Conservation (phyloP, 2,797 vertebrate species). For the Phaenicophaeus curvirostris region DNA sequence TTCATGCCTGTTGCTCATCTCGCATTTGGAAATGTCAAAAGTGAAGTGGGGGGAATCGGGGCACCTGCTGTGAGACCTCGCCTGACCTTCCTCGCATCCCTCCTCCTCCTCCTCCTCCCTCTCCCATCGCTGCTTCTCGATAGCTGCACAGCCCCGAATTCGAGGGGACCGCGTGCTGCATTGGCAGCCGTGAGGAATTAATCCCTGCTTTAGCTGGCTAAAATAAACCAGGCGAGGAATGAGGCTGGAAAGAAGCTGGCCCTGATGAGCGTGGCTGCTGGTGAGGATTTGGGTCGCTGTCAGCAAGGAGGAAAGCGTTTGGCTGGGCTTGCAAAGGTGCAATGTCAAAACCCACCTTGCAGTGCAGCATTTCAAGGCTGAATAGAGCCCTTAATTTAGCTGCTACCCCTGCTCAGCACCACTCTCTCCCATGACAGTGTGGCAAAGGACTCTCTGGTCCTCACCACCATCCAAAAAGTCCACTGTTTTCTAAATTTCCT, state of each 20-base stretch:
- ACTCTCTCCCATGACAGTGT: accelerated
- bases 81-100: neutral
- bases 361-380: neutral
- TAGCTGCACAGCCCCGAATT: neutral
- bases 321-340: too few species aligned
- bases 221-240: slow-evolving; percentile 8
- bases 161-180: neutral
- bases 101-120: neutral
- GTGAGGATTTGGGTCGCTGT: accelerated
- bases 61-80: neutral
- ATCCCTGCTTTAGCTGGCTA: neutral
- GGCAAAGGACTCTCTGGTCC: neutral
- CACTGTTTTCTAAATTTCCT: neutral
- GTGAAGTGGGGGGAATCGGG: neutral
- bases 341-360: neutral
- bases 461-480: too few species aligned
- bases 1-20: neutral
- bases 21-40: neutral
- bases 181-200: neutral
- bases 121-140: neutral
- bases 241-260: neutral
- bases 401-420: accelerated
- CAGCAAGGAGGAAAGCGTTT: neutral
- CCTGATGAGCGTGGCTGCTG: accelerated
- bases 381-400: neutral